These are phyloP conservation scores for Huso huso DNA, from an alignment of 2,797 vertebrate genomes.

Conservation along the genomic window DNA sequence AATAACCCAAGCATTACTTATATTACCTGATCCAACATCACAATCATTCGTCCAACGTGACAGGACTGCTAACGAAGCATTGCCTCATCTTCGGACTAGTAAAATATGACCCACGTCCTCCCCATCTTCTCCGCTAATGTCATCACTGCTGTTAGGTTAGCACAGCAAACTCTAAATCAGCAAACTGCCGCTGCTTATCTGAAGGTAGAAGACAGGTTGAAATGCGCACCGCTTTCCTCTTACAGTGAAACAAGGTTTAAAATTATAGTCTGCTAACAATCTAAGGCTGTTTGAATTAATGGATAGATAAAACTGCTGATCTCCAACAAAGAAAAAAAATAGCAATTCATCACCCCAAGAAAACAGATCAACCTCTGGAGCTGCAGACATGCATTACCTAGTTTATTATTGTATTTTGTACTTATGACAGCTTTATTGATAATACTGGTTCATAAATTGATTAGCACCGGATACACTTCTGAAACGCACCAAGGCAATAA, in stretches of 20 bases:
- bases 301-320: slow-evolving; percentile 79
- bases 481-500: background rate
- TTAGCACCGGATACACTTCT: slow-evolving; percentile 27
- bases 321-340: slow-evolving; percentile 55
- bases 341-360: slow-evolving; percentile 69
- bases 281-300: slow-evolving; percentile 65
- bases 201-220: background rate
- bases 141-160: too few species aligned
- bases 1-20: too few species aligned
- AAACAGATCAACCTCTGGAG: slow-evolving; percentile 57
- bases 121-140: too few species aligned
- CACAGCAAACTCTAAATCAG: background rate
- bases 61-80: too few species aligned
- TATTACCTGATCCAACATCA: too few species aligned
- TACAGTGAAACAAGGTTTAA: background rate
- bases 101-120: too few species aligned
- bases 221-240: background rate
- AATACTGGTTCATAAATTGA: slow-evolving; percentile 49
- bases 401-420: slow-evolving; percentile 54
- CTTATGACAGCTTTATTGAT: slow-evolving; percentile 58
- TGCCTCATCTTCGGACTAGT: too few species aligned
- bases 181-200: background rate
- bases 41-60: too few species aligned
- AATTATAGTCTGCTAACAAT: slow-evolving; percentile 8
- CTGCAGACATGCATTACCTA: slow-evolving; percentile 56